phyloP scores from a whole-genome alignment of 2,888 invertebrate species.

The Tenthredo livida region DNA sequence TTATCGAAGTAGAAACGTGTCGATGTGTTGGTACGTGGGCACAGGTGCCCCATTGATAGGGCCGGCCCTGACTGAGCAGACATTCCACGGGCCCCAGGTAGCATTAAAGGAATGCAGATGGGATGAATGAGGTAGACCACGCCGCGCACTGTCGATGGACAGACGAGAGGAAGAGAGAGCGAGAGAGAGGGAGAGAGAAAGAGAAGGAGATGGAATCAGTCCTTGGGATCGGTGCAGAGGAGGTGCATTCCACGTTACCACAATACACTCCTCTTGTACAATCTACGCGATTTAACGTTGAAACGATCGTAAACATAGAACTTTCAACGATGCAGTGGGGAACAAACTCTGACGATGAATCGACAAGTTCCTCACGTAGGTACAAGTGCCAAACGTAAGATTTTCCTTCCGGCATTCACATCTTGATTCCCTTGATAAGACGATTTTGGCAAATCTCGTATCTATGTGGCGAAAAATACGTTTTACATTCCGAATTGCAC shows the following conservation, averaged over 20 bases:
- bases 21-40: slow-evolving; percentile 48
- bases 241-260: slow-evolving; percentile 68
- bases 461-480: too few species aligned
- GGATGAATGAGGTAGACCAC: slow-evolving; percentile 76
- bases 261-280: slow-evolving; percentile 57
- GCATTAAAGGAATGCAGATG: slow-evolving; percentile 76
- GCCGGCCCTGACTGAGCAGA: slow-evolving; percentile 58
- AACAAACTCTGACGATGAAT: too few species aligned
- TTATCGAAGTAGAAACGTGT: slow-evolving; percentile 24
- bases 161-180: slow-evolving; percentile 51
- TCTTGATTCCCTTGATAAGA: too few species aligned
- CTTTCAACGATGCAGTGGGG: too few species aligned
- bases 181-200: slow-evolving; percentile 47
- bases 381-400: too few species aligned
- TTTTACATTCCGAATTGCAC: too few species aligned
- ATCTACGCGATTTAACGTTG: too few species aligned
- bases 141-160: slow-evolving; percentile 68
- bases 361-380: too few species aligned
- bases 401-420: too few species aligned
- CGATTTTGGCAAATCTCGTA: too few species aligned
- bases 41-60: slow-evolving; percentile 52
- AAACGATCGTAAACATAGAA: too few species aligned
- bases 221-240: slow-evolving; percentile 42
- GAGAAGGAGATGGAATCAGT: slow-evolving; percentile 8
- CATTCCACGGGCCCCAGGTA: slow-evolving; percentile 75